Conservation (phyloP, 2,797 vertebrate species). For the Poecilia gillii region DNA sequence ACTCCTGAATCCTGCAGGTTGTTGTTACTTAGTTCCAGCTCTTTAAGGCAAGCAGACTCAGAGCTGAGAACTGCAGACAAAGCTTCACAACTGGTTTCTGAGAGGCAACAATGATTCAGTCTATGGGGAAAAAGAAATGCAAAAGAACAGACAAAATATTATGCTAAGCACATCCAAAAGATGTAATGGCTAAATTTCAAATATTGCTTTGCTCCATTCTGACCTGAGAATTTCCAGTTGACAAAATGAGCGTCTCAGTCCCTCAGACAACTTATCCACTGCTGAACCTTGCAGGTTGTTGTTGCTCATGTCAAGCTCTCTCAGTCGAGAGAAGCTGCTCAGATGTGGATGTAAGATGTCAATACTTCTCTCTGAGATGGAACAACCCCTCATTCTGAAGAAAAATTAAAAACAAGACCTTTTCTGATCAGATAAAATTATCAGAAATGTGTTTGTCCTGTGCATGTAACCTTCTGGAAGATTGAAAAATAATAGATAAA, state of each 20-base stretch:
- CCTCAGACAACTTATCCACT: neutral
- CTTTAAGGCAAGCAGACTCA: neutral
- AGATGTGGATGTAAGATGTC: neutral
- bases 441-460: neutral
- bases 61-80: conserved; percentile 7
- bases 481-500: neutral
- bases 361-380: neutral
- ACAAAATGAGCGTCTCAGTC: conserved; percentile 1
- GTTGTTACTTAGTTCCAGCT: conserved; percentile 21
- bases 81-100: neutral
- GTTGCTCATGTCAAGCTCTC: conserved; percentile 21
- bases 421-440: neutral
- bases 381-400: conserved; percentile 7
- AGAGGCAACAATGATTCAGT: conserved; percentile 13
- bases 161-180: neutral
- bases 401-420: neutral
- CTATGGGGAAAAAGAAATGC: neutral
- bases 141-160: neutral
- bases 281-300: conserved; percentile 5
- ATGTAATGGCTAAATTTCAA: neutral
- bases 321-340: neutral
- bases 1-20: conserved; percentile 9
- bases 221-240: conserved; percentile 20
- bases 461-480: neutral
- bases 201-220: neutral